Base-by-base conservation (phyloP, 1,140 invertebrate species). In the Tetramorium simillimum region DNA sequence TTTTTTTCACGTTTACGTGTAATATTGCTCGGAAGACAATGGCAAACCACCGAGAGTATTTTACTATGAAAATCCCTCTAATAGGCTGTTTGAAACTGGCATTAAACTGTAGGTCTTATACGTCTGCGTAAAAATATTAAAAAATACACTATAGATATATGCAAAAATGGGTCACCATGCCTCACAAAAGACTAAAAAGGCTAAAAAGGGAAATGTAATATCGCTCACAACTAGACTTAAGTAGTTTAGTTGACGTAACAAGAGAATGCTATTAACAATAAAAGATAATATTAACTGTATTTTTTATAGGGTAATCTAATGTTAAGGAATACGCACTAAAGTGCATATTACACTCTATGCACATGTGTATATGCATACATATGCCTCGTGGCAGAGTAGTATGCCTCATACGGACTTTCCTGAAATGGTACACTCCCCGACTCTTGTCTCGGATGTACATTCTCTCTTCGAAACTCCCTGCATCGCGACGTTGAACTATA, bases 401-500 rank as follows among this genome's bases (percentile, higher is more conserved):
- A 43, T n/a, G 21, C 51, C 58, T 46, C 72, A 21, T 65, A 40
- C 16, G 7, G 75, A 78, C 46, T 78, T 78, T 78, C 75, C n/a
- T n/a, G 82, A 76, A 76, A 65, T 60, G 58, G 73, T 37, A 43
- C 21, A 77, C 58, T 85, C 33, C 33, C 24, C 73, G 58, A 53
- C 60, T 69, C 73, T 77, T 62, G 70, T 84, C 81, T 76, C 56
- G 2, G 21, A 51, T 77, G 10, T 37, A 37, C 28, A 63, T 56
- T 73, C 56, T 63, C 58, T 24, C 28, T 40, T 33, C 43, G 21
- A 65, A 78, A 65, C 51, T 53, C 60, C 2, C 33, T 51, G 3
- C 46, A 46, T 85, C 73, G 40, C 82, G 51, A 63, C 43, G 72
- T 85, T 77, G 12, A 85, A 85, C 75, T 85, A 85, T 78, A 85